Evolutionary conservation across 2,797 vertebrate species (phyloP), one percentile per base, ranked within the genome.

Genomic region (Orestias chungarensis): DNA sequence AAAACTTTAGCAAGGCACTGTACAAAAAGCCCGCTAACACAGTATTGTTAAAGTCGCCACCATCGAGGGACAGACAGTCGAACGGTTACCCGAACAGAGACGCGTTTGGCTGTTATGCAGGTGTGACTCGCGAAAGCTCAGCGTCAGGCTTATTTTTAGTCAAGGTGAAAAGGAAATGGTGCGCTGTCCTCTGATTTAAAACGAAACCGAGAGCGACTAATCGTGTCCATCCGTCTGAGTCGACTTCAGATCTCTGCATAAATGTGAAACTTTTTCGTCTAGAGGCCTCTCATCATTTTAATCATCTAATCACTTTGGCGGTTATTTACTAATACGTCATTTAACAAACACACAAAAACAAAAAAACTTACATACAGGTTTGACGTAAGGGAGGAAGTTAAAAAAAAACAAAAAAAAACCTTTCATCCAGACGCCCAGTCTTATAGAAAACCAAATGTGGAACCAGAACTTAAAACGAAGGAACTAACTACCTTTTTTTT

Each of bases 381-480:
- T 18, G 38, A 61, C 33, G 6, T n/a, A 11, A 40, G 59, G 1
- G n/a, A 44, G 18, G 3, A 23, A 71, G 61, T 47, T 46, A 65
- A 82, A 71, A 68, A 49, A 1, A 46, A 47, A 47, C 52, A 49
- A 65, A 82, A 71, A 68, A 49, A 1, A 46, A 47, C 52, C 3
- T 9, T 79, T 79, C 57, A 8, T 33, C 0, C 33, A 65, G 62
- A 80, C 73, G 40, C 78, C 77, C 73, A 72, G 78, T 50, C 71
- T 46, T 31, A 27, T 78, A 76, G 75, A 79, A 79, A 88, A 27
- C 44, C 52, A 64, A 84, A 86, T 55, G 78, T 82, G 83, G 71
- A 89, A 90, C 69, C 82, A 82, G 74, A 84, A 82, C 18, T 86
- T 75, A 87, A 84, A 83, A 82, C 25, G 27, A 70, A 76, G 74